phyloP scores from a whole-genome alignment of 1,140 invertebrate species.

The Aphaenogaster floridana region DNA sequence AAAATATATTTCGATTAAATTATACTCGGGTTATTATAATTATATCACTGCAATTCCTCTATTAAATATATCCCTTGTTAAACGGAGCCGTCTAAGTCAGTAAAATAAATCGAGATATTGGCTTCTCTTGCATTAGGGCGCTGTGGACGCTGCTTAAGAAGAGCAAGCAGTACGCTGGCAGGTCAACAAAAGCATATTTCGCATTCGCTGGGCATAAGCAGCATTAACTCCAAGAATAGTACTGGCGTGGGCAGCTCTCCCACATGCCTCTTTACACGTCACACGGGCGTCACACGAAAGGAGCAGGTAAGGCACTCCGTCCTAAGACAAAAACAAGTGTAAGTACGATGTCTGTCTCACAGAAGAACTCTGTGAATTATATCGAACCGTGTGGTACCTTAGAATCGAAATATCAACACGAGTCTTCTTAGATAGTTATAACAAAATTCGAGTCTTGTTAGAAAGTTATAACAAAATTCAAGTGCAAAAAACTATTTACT shows the following conservation, averaged over 20 bases:
- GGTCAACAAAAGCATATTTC: constrained; percentile 82
- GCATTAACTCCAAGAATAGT: constrained; percentile 83
- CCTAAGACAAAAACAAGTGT: constrained; percentile 23
- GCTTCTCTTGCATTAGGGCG: not conserved
- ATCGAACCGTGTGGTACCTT: not conserved
- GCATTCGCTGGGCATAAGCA: constrained; percentile 80
- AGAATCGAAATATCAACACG: not conserved
- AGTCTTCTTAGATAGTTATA: not conserved
- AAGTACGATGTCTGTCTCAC: not conserved
- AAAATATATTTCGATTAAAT: not conserved
- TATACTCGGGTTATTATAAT: not conserved
- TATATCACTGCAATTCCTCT: not conserved
- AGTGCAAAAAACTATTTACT: not conserved
- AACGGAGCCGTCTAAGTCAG: not conserved
- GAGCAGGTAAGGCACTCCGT: constrained; percentile 16
- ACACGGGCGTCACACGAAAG: constrained; percentile 60
- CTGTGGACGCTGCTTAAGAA: constrained; percentile 63
- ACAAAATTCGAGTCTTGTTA: not conserved
- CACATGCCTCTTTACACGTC: constrained; percentile 74
- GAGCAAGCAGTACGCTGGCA: constrained; percentile 66
- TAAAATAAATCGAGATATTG: constrained; percentile 13
- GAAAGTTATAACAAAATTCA: not conserved
- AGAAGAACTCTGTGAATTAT: not conserved
- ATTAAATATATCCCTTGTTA: not conserved
- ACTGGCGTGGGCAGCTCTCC: constrained; percentile 76